Evolutionary conservation across 1,140 invertebrate species (phyloP).

Genomic region (Euura saliciscinereae): DNA sequence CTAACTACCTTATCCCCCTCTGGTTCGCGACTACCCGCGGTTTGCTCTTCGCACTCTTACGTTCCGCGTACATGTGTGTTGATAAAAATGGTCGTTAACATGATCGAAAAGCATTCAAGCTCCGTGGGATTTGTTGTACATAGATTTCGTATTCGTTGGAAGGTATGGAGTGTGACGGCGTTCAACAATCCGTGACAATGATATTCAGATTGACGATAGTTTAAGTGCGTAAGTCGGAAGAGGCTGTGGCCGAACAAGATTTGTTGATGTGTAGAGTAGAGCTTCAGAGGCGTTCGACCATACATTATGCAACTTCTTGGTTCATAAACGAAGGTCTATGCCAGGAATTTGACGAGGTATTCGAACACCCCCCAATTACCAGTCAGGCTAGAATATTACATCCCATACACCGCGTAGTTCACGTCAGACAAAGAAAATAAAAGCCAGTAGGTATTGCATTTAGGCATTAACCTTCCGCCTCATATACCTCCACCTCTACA

Average conservation of each 20-base stretch:
- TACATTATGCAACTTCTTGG: slow-evolving; percentile 58
- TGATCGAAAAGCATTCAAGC: not conserved
- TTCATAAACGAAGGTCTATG: slow-evolving; percentile 50
- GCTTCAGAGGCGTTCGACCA: slow-evolving; percentile 14
- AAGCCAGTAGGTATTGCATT: not conserved
- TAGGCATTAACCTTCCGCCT: not conserved
- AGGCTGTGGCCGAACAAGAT: slow-evolving; percentile 9
- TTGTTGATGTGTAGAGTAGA: not conserved
- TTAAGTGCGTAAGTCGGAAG: not conserved
- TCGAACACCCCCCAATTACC: slow-evolving; percentile 8
- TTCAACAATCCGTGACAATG: slow-evolving; percentile 3
- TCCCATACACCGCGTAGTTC: not conserved
- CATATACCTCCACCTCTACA: too few species aligned
- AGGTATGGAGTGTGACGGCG: not conserved
- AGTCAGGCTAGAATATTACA: not conserved
- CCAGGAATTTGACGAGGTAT: slow-evolving; percentile 34
- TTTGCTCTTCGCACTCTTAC: not conserved
- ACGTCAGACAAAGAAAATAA: too few species aligned
- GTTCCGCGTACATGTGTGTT: too few species aligned
- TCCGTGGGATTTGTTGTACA: slow-evolving; percentile 1
- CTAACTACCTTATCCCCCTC: slow-evolving; percentile 45
- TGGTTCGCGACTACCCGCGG: not conserved
- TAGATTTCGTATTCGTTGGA: not conserved
- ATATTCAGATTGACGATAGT: slow-evolving; percentile 3
- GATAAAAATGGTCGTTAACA: too few species aligned